phyloP scores from a whole-genome alignment of 1,140 invertebrate genomes.

The Atta cephalotes region DNA sequence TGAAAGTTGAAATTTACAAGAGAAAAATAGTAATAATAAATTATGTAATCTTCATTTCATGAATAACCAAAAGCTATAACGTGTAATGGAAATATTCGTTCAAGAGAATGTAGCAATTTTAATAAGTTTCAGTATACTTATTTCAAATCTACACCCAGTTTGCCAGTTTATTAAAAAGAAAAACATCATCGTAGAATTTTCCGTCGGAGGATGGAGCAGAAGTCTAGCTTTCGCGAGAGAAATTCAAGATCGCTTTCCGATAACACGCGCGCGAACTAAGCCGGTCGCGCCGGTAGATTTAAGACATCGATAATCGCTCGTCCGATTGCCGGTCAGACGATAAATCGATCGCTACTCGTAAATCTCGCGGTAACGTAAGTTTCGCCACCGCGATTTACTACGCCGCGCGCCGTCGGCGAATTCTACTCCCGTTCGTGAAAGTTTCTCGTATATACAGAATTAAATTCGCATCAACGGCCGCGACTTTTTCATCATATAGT shows the following conservation, averaged over 20 bases:
- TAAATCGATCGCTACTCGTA: conserved; percentile 56
- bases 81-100: not conserved
- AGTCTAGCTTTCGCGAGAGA: conserved; percentile 37
- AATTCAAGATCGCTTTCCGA: conserved; percentile 53
- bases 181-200: not conserved
- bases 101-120: not conserved
- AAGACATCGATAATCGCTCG: conserved; percentile 61
- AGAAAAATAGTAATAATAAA: not conserved
- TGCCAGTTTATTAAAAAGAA: conserved; percentile 25
- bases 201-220: conserved; percentile 12
- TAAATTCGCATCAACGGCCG: conserved; percentile 51
- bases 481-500: conserved; percentile 7
- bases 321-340: conserved; percentile 35
- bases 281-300: conserved; percentile 54
- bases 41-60: not conserved
- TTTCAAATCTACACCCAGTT: not conserved
- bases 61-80: not conserved
- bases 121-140: not conserved
- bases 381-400: conserved; percentile 41
- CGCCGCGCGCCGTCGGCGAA: conserved; percentile 9
- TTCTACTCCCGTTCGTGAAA: not conserved
- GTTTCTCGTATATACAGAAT: conserved; percentile 36
- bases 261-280: conserved; percentile 41
- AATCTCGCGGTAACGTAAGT: conserved; percentile 37
- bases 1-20: not conserved